Percentiles rank a stretch among this genome's conserved stretches.
These are phyloP conservation scores for Micromussa lordhowensis DNA, from an alignment of 92 coral and sea anemone genomes.

Conservation along the genomic window DNA sequence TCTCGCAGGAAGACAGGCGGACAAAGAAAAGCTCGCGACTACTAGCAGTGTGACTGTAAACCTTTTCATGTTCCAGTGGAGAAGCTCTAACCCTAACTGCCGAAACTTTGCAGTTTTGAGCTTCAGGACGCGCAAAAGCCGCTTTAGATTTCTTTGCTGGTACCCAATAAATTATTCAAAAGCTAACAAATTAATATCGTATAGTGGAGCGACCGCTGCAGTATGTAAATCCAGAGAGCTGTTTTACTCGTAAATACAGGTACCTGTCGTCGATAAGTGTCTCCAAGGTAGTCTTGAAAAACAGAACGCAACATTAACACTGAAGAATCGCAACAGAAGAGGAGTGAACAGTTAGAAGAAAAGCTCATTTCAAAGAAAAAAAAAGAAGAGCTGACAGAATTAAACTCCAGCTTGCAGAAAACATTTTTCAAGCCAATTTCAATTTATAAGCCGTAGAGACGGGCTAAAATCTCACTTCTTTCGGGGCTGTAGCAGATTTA, in stretches of 20 bases:
- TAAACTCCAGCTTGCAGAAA: too few relatives aligned
- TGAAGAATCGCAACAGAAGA: neutral
- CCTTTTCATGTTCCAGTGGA: conserved; percentile 17
- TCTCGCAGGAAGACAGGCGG: neutral
- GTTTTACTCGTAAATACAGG: conserved; percentile 1
- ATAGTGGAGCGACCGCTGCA: neutral
- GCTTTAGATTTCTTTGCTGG: conserved; percentile 11
- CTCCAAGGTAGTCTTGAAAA: neutral
- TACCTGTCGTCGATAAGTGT: conserved; percentile 24
- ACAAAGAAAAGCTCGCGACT: neutral
- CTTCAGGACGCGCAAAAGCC: neutral
- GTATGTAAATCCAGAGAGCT: conserved; percentile 31
- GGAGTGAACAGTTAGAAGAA: too few relatives aligned
- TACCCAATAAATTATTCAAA: conserved; percentile 22
- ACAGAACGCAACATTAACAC: neutral
- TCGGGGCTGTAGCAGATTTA: too few relatives aligned
- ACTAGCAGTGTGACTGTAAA: neutral
- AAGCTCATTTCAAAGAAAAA: too few relatives aligned
- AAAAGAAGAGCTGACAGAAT: too few relatives aligned
- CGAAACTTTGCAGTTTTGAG: neutral
- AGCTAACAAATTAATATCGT: neutral
- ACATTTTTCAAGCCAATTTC: too few relatives aligned
- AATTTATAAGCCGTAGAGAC: too few relatives aligned
- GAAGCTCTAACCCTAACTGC: neutral
- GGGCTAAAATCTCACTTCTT: too few relatives aligned